Evolutionary conservation across 2,113 vertebrate species (phyloP).

Genomic region (Lepus timidus): DNA sequence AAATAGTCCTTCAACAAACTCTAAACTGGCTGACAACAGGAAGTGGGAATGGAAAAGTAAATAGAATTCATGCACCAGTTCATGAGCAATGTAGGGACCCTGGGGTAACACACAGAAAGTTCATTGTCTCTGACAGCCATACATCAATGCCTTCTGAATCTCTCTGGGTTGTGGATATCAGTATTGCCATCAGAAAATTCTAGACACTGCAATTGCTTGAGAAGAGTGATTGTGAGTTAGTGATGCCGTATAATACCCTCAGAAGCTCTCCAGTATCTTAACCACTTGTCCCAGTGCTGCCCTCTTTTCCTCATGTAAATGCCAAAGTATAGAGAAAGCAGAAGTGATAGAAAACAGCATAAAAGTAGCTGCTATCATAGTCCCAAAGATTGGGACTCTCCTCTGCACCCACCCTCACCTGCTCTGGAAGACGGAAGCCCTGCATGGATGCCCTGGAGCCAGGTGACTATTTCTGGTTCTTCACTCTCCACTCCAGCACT

Average conservation of each 20-base stretch:
- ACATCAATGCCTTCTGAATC: neutral
- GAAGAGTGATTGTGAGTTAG: neutral
- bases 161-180: neutral
- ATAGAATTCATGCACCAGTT: neutral
- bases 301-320: neutral
- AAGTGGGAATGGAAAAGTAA: constrained; percentile 1
- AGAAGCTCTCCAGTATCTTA: neutral
- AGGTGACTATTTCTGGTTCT: neutral
- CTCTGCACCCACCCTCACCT: neutral
- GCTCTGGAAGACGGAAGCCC: neutral
- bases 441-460: neutral
- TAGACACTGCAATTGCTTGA: neutral
- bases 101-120: too few species aligned
- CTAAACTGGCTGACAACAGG: neutral
- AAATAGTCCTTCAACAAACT: neutral
- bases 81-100: neutral
- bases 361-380: neutral
- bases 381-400: neutral
- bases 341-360: neutral
- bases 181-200: constrained; percentile 36
- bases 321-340: neutral
- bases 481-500: neutral
- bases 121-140: neutral
- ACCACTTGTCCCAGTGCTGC: neutral
- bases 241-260: neutral